phyloP scores from a whole-genome alignment of 1,140 invertebrate genomes.

The Zaprionus davidi region DNA sequence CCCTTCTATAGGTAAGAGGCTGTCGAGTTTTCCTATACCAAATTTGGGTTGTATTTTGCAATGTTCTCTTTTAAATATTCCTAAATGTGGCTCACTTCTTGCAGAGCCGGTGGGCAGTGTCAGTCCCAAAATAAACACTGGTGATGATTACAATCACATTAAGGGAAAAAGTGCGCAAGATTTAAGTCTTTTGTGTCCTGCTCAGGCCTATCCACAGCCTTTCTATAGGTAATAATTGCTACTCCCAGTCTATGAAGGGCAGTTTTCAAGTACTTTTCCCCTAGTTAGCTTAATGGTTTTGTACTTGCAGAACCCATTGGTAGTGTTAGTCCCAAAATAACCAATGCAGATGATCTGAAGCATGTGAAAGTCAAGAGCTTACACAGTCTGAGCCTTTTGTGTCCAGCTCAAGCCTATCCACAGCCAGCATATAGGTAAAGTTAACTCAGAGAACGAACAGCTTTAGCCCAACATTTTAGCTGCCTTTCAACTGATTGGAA shows the following conservation, averaged over 20 bases:
- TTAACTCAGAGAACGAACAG: neutral
- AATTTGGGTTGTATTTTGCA: slow-evolving; percentile 58
- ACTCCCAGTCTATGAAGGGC: neutral
- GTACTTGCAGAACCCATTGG: slow-evolving; percentile 87
- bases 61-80: neutral
- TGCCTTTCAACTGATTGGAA: neutral
- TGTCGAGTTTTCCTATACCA: neutral
- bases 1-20: slow-evolving; percentile 87
- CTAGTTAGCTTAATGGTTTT: neutral
- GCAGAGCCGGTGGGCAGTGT: slow-evolving; percentile 85
- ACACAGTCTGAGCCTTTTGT: slow-evolving; percentile 85
- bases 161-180: slow-evolving; percentile 75
- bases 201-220: slow-evolving; percentile 88
- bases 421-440: slow-evolving; percentile 87
- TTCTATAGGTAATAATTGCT: slow-evolving; percentile 86
- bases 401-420: slow-evolving; percentile 90
- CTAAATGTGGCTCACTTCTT: neutral
- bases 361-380: slow-evolving; percentile 43
- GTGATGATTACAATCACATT: slow-evolving; percentile 71
- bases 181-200: slow-evolving; percentile 87
- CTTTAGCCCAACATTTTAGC: slow-evolving; percentile 47
- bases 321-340: slow-evolving; percentile 88
- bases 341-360: slow-evolving; percentile 84
- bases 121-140: slow-evolving; percentile 84
- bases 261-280: slow-evolving; percentile 45